Percentiles rank a stretch among this genome's conserved stretches.
Evolutionary conservation across 30 jellyfish, hydroid and myxozoan species (phyloP).

Genomic region (Clytia hemisphaerica): DNA sequence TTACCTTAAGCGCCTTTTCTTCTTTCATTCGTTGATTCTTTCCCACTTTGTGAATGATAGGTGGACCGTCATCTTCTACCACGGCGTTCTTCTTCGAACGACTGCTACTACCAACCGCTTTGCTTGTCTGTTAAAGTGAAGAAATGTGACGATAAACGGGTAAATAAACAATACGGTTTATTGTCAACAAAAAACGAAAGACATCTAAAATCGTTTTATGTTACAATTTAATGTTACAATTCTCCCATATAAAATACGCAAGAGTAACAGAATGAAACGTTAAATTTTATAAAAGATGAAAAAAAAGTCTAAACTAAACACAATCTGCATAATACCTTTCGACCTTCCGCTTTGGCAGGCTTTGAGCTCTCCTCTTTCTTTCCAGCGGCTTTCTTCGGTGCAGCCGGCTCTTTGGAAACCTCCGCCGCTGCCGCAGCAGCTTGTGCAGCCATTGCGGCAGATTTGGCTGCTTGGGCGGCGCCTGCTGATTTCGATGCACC

Average conservation of each 20-base stretch:
- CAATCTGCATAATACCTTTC: constrained; percentile 17
- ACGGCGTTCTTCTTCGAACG: constrained; percentile 43
- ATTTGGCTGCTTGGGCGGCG: constrained; percentile 29
- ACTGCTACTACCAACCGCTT: too few relatives aligned
- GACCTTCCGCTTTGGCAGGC: constrained; percentile 24
- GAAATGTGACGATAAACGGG: too few relatives aligned
- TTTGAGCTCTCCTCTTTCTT: constrained; percentile 3
- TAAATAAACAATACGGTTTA: too few relatives aligned
- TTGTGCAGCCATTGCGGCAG: constrained; percentile 26
- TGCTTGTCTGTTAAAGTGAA: too few relatives aligned
- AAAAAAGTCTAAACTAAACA: too few relatives aligned
- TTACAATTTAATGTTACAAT: too few relatives aligned
- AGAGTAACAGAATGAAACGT: too few relatives aligned
- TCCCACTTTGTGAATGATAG: constrained; percentile 59
- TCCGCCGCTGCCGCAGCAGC: constrained; percentile 23
- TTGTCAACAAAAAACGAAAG: too few relatives aligned
- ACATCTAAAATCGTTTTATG: too few relatives aligned
- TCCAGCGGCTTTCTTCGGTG: not conserved
- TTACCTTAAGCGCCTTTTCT: constrained; percentile 66
- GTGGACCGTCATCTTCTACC: constrained; percentile 95
- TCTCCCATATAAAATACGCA: too few relatives aligned
- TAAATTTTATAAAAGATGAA: too few relatives aligned
- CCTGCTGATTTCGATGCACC: constrained; percentile 13
- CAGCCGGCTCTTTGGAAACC: not conserved
- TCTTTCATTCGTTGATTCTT: constrained; percentile 80